Percentiles rank a stretch among this genome's conserved stretches.
Conservation (phyloP, 1,140 invertebrate species). For the Elymnias hypermnestra region DNA sequence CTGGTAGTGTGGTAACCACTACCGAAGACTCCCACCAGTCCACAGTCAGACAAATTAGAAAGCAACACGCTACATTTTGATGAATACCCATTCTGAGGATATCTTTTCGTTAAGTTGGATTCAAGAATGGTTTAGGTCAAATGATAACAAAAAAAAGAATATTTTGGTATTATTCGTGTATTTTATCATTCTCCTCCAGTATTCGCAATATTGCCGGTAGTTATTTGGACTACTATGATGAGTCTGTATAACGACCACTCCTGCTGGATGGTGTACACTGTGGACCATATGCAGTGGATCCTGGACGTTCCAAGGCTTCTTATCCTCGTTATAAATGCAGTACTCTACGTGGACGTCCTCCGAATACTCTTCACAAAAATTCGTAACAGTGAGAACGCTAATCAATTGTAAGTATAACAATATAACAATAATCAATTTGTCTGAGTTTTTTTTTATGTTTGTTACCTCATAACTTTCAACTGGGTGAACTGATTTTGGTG, state of each 20-base stretch:
- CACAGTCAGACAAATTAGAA: too few species aligned
- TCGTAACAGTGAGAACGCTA: conserved; percentile 63
- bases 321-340: conserved; percentile 73
- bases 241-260: conserved; percentile 55
- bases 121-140: too few species aligned
- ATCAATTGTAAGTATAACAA: conserved; percentile 62
- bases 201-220: conserved; percentile 61
- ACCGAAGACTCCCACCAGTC: too few species aligned
- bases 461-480: too few species aligned
- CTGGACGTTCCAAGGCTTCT: conserved; percentile 74
- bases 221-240: conserved; percentile 73
- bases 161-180: too few species aligned
- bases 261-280: conserved; percentile 76
- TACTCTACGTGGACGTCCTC: conserved; percentile 74
- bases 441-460: too few species aligned
- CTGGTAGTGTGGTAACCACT: too few species aligned
- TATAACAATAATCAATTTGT: not conserved
- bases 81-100: too few species aligned
- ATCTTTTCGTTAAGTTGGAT: too few species aligned
- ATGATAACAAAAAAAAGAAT: too few species aligned
- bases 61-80: too few species aligned
- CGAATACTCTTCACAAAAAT: conserved; percentile 75
- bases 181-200: conserved; percentile 45
- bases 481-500: too few species aligned
- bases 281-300: conserved; percentile 73